Evolutionary conservation across 2,888 invertebrate species (phyloP).

Genomic region (Agrotis puta): DNA sequence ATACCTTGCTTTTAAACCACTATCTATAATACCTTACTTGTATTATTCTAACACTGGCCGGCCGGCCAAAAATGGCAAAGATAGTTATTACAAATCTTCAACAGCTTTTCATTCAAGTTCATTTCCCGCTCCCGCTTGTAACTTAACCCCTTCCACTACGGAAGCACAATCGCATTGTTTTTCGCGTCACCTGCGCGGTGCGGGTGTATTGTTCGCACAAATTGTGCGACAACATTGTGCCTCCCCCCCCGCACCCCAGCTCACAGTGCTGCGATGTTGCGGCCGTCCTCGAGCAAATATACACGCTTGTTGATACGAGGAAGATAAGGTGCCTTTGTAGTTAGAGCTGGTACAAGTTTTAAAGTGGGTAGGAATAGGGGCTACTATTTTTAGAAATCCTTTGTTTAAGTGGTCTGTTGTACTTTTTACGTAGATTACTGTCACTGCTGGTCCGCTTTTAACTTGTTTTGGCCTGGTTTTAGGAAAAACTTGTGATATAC

Average conservation of each 20-base stretch:
- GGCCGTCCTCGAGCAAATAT: conserved; percentile 6
- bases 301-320: conserved; percentile 25
- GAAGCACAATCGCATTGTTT: conserved; percentile 58
- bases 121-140: neutral
- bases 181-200: conserved; percentile 53
- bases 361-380: neutral
- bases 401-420: conserved; percentile 3
- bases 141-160: neutral
- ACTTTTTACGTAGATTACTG: neutral
- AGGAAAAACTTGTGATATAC: neutral
- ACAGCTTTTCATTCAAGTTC: neutral
- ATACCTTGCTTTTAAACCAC: neutral
- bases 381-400: neutral
- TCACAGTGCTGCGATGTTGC: neutral
- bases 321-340: conserved; percentile 30
- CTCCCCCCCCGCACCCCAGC: neutral
- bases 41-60: too few species aligned
- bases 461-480: too few species aligned
- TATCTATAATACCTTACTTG: neutral
- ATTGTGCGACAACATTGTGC: conserved; percentile 46
- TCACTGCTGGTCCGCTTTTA: neutral
- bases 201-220: conserved; percentile 58
- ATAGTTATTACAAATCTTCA: neutral
- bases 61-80: too few species aligned
- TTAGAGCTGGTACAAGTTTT: conserved; percentile 36